phyloP scores from a whole-genome alignment of 2,888 invertebrate species.

The Apodemia duryi region DNA sequence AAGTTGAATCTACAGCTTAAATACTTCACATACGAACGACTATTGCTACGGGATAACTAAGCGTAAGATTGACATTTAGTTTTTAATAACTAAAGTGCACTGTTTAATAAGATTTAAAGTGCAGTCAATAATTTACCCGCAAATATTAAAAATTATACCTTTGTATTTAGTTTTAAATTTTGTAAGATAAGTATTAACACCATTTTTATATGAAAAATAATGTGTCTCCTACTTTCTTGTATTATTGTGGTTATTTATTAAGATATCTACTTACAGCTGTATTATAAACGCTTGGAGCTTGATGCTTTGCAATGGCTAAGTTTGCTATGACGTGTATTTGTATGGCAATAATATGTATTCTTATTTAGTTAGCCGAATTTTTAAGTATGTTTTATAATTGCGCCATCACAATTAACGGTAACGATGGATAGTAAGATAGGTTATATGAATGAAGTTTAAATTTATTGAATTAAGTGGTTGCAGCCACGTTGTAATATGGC shows the following conservation, averaged over 20 bases:
- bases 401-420: constrained; percentile 70
- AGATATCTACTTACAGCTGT: constrained; percentile 59
- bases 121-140: constrained; percentile 6
- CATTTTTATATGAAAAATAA: constrained; percentile 17
- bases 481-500: constrained; percentile 51
- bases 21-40: constrained; percentile 12
- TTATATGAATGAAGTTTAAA: constrained; percentile 57
- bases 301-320: constrained; percentile 59
- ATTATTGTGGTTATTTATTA: constrained; percentile 65
- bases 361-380: constrained; percentile 69
- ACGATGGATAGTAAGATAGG: constrained; percentile 58
- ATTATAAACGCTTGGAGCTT: constrained; percentile 54
- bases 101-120: background rate
- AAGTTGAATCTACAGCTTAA: constrained; percentile 5
- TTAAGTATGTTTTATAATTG: constrained; percentile 51
- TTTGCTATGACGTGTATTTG: constrained; percentile 50
- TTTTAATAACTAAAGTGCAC: constrained; percentile 3
- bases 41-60: background rate
- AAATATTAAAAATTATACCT: constrained; percentile 7
- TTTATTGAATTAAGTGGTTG: constrained; percentile 57
- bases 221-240: constrained; percentile 37
- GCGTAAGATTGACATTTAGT: constrained; percentile 1
- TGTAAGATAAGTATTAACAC: constrained; percentile 18
- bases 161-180: constrained; percentile 15
- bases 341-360: constrained; percentile 61